Evolutionary conservation across 1,140 invertebrate genomes (phyloP).

Genomic region (Physella acuta): DNA sequence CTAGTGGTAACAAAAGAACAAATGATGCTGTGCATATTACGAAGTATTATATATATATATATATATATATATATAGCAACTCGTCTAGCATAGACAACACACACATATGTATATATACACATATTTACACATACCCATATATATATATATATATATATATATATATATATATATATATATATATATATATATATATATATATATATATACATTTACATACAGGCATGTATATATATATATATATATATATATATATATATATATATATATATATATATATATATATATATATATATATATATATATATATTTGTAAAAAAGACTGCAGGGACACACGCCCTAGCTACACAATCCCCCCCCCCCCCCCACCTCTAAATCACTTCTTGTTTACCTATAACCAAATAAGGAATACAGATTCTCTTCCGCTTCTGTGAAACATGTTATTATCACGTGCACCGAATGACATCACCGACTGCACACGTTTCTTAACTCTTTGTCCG

Average conservation of each 20-base stretch:
- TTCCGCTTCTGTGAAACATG: neutral
- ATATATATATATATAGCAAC: too few species aligned
- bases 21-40: too few species aligned
- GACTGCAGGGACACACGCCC: neutral
- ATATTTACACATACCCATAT: neutral
- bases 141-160: slow-evolving; percentile 5
- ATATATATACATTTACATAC: slow-evolving; percentile 2
- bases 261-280: slow-evolving; percentile 5
- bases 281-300: slow-evolving; percentile 5
- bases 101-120: slow-evolving; percentile 4
- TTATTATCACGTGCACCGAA: too few species aligned
- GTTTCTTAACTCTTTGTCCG: too few species aligned
- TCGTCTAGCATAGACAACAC: neutral
- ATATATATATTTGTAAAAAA: slow-evolving; percentile 1
- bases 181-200: slow-evolving; percentile 5
- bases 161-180: slow-evolving; percentile 5
- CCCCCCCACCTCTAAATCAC: neutral
- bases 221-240: slow-evolving; percentile 1
- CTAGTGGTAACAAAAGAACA: too few species aligned
- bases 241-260: slow-evolving; percentile 5
- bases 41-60: too few species aligned
- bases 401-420: neutral
- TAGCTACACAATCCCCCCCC: neutral
- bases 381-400: neutral
- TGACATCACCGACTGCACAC: too few species aligned